These are phyloP conservation scores for Microplitis demolitor DNA, from an alignment of 1,140 invertebrate species.

Conservation along the genomic window DNA sequence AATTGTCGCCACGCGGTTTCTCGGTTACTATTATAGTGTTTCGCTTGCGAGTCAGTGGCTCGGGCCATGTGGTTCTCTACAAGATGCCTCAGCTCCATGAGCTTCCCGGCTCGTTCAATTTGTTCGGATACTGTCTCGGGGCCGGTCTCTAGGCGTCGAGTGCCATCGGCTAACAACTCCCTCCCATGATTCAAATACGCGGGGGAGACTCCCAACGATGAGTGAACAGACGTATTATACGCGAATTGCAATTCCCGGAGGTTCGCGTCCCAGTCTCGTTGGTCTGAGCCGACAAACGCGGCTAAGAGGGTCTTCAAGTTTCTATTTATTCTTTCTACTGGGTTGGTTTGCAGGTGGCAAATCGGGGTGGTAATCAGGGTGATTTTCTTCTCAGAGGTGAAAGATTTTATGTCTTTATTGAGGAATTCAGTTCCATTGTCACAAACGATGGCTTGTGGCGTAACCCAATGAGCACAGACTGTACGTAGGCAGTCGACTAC, in stretches of 20 bases:
- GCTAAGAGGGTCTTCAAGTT: conserved; percentile 49
- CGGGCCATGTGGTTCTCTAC: neutral
- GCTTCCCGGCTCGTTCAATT: neutral
- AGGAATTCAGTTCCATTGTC: conserved; percentile 58
- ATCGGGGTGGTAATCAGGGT: conserved; percentile 39
- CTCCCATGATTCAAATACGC: conserved; percentile 24
- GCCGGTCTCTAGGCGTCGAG: neutral
- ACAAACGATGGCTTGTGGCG: conserved; percentile 42
- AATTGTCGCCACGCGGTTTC: too few species aligned
- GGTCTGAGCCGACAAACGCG: conserved; percentile 43
- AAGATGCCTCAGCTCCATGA: neutral
- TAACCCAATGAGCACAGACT: conserved; percentile 33
- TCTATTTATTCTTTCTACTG: conserved; percentile 47
- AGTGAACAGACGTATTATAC: conserved; percentile 8
- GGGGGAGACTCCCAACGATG: neutral
- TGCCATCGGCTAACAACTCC: neutral
- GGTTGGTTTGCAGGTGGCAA: conserved; percentile 50
- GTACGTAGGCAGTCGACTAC: neutral
- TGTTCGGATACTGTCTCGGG: neutral
- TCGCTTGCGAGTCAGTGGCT: neutral
- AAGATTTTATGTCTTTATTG: neutral
- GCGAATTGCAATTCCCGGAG: conserved; percentile 44
- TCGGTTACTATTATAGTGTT: neutral
- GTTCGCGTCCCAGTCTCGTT: conserved; percentile 49
- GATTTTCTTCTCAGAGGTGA: conserved; percentile 20